A percentile compares a stretch with the other conserved stretches of the same genome.
phyloP scores from a whole-genome alignment of 2,797 vertebrate genomes.

The Hyperoplus immaculatus region DNA sequence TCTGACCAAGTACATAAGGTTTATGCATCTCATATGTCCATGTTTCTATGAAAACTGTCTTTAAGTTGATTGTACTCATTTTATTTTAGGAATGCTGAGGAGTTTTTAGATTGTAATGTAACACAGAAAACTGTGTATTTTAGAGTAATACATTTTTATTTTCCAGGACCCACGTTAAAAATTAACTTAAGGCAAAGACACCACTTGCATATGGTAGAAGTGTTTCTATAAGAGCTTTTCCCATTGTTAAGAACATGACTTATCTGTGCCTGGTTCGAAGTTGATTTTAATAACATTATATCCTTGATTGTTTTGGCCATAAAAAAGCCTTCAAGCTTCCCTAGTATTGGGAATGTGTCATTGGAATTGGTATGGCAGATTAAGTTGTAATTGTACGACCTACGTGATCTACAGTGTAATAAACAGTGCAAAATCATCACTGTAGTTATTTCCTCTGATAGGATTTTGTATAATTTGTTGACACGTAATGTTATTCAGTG shows the following conservation, averaged over 20 bases:
- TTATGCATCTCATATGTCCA: not conserved
- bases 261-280: conserved; percentile 28
- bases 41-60: not conserved
- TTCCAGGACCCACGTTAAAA: not conserved
- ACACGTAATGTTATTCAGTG: conserved; percentile 20
- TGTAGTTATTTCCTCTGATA: not conserved
- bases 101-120: too few relatives aligned
- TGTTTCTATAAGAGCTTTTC: not conserved
- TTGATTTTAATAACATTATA: conserved; percentile 29
- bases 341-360: conserved; percentile 19
- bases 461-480: not conserved
- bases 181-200: not conserved
- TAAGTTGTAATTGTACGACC: too few relatives aligned
- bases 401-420: not conserved
- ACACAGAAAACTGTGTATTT: not conserved
- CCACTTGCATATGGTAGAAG: not conserved
- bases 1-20: not conserved
- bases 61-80: not conserved
- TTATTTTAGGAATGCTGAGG: not conserved
- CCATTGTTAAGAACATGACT: not conserved
- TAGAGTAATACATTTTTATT: not conserved
- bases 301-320: conserved; percentile 29
- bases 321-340: conserved; percentile 31
- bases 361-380: conserved; percentile 21
- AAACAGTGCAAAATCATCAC: not conserved